These are phyloP conservation scores for Labroides dimidiatus DNA, from an alignment of 2,797 vertebrate genomes.

Conservation along the genomic window DNA sequence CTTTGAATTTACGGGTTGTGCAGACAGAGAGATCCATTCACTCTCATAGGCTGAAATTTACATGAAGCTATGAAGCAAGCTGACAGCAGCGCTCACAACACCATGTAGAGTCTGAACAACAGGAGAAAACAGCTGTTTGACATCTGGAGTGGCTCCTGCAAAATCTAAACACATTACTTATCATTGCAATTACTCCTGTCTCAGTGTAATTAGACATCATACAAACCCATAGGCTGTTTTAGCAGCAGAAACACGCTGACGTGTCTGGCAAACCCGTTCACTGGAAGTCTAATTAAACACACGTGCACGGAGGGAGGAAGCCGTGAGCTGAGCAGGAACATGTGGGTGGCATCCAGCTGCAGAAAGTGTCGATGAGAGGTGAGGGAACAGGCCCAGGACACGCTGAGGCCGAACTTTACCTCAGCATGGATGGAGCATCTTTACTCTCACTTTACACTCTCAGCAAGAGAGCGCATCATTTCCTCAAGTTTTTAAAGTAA, in stretches of 20 bases:
- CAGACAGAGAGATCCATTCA: constrained; percentile 6
- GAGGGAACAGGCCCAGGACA: constrained; percentile 24
- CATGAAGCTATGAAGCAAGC: constrained; percentile 49
- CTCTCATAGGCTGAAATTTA: constrained; percentile 40
- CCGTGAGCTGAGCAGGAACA: constrained; percentile 35
- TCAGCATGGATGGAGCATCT: not conserved
- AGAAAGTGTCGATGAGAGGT: constrained; percentile 34
- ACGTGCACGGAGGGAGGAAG: constrained; percentile 58
- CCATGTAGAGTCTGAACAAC: constrained; percentile 64
- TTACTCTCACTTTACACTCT: too few relatives aligned
- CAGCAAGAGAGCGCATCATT: too few relatives aligned
- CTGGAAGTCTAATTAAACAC: constrained; percentile 70
- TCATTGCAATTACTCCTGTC: constrained; percentile 73
- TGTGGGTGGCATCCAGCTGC: constrained; percentile 40
- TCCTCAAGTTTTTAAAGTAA: too few relatives aligned
- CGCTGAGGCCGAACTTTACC: not conserved
- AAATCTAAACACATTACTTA: constrained; percentile 75
- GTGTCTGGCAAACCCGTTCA: constrained; percentile 64
- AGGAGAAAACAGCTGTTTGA: constrained; percentile 74
- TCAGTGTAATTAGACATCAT: constrained; percentile 74
- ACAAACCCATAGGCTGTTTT: constrained; percentile 67
- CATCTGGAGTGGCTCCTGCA: constrained; percentile 74
- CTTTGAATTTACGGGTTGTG: constrained; percentile 66
- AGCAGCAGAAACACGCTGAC: constrained; percentile 65
- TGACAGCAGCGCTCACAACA: constrained; percentile 66